Base-by-base conservation (phyloP, 2,888 invertebrate genomes). In the Chouioia cunea region DNA sequence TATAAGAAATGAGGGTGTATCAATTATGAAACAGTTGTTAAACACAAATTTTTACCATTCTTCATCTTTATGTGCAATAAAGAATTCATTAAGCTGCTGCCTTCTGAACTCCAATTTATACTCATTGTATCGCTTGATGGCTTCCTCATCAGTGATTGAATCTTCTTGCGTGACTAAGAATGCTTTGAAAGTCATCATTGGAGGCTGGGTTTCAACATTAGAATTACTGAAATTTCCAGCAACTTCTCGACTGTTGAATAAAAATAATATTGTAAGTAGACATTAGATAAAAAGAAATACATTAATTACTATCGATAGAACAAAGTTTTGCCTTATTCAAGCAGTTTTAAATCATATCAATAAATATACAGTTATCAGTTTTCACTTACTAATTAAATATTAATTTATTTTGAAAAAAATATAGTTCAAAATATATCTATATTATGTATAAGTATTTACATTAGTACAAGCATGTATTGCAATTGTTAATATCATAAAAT, bases 61-160 rank as follows among this genome's bases (percentile, higher is more conserved):
- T 87, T 99, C 99, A 82, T 99, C 99, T 88, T 99, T 99, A 88
- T 99, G 99, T 56, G 95, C 94, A 80, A 98, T 93, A 88, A 99
- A 99, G 88, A 99, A 99, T 86, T 99, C 97, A 87, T 97, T 97
- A 67, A 99, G 90, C 86, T 99, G 99, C 84, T 97, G 97, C 65
- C 96, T 90, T 80, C 95, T 93, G 86, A 98, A 99, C 81, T 99
- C 99, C 81, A 96, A 88, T 87, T 99, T 99, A 88, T 99, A 99
- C 83, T 99, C 98, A 86, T 97, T 97, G 88, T 99, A 99, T 84
- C 97, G 97, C 81, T 93, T 92, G 76, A 99, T 92, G 2, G 97
- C 97, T 83, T 98, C 98, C 76, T 97, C 96, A 78, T 98, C 98
- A 47, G 97, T 97, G 79, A 99, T 98, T 75, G 94, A 93, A 86